Percentiles rank a stretch among this genome's conserved stretches.
These are phyloP conservation scores for Idaea straminata DNA, from an alignment of 2,888 invertebrate species.

Conservation along the genomic window DNA sequence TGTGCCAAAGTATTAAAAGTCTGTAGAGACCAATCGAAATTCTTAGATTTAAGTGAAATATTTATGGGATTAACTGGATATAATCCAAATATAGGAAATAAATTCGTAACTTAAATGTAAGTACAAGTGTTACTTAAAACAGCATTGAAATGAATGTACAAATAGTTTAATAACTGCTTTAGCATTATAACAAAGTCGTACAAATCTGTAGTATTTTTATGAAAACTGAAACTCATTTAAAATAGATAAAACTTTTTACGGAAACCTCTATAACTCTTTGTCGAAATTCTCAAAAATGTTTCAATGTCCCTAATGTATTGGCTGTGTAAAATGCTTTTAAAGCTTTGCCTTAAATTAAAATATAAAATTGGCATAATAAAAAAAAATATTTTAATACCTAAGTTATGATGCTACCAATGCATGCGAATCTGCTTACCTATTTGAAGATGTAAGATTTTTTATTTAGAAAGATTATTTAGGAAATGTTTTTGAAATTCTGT, in stretches of 20 bases:
- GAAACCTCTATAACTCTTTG: not conserved
- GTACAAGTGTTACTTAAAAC: conserved; percentile 4
- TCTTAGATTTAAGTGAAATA: conserved; percentile 10
- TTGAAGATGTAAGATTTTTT: not conserved
- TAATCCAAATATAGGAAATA: conserved; percentile 18
- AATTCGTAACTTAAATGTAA: conserved; percentile 3
- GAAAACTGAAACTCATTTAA: no score
- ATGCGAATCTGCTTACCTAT: conserved; percentile 19
- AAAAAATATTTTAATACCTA: conserved; percentile 15
- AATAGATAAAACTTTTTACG: not conserved
- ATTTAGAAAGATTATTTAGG: not conserved
- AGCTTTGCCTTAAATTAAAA: conserved; percentile 1
- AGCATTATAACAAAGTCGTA: not conserved
- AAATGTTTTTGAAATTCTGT: no score
- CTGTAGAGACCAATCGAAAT: conserved; percentile 10
- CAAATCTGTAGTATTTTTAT: not conserved
- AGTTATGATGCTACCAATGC: conserved; percentile 50
- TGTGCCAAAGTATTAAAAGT: conserved; percentile 23
- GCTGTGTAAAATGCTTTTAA: conserved; percentile 5
- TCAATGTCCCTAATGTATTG: not conserved
- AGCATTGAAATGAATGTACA: conserved; percentile 15
- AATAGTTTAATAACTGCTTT: conserved; percentile 3
- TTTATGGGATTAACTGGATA: conserved; percentile 16
- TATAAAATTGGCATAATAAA: conserved; percentile 6
- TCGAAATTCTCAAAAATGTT: not conserved